These are phyloP conservation scores for Microplitis deprimator DNA, from an alignment of 2,888 invertebrate species.

Conservation along the genomic window DNA sequence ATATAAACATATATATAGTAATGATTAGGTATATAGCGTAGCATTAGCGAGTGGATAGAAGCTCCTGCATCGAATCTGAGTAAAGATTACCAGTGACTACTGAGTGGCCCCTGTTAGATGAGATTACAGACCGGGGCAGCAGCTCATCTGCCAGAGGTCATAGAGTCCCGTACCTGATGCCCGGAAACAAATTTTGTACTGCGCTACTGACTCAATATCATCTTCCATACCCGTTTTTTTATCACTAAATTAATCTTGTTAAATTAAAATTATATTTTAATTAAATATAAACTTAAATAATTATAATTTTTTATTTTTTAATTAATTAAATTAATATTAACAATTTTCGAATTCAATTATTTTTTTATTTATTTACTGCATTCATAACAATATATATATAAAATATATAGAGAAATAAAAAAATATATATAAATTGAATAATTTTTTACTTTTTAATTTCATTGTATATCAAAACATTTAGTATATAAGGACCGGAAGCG, in stretches of 20 bases:
- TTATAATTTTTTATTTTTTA: not conserved
- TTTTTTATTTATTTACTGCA: too few species aligned
- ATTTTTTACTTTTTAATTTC: conserved; percentile 32
- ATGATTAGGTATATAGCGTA: not conserved
- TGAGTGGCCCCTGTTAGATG: conserved; percentile 50
- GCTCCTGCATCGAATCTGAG: conserved; percentile 22
- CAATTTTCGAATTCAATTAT: too few species aligned
- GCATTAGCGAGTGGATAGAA: not conserved
- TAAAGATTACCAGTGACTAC: conserved; percentile 30
- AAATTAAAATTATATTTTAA: conserved; percentile 7
- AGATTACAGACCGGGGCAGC: conserved; percentile 64
- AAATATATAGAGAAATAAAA: not conserved
- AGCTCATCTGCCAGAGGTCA: conserved; percentile 65
- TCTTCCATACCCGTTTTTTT: not conserved
- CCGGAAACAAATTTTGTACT: conserved; percentile 64
- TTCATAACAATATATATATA: too few species aligned
- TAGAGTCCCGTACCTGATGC: conserved; percentile 61
- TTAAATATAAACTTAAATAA: conserved; percentile 43
- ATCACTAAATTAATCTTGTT: not conserved
- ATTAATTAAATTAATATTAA: too few species aligned
- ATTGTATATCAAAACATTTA: conserved; percentile 14
- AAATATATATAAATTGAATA: conserved; percentile 26
- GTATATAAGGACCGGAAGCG: conserved; percentile 57
- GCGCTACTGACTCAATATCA: conserved; percentile 28
- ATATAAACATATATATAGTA: not conserved